Evolutionary conservation across 2,113 vertebrate species (phyloP).

Genomic region (Apaloderma vittatum): DNA sequence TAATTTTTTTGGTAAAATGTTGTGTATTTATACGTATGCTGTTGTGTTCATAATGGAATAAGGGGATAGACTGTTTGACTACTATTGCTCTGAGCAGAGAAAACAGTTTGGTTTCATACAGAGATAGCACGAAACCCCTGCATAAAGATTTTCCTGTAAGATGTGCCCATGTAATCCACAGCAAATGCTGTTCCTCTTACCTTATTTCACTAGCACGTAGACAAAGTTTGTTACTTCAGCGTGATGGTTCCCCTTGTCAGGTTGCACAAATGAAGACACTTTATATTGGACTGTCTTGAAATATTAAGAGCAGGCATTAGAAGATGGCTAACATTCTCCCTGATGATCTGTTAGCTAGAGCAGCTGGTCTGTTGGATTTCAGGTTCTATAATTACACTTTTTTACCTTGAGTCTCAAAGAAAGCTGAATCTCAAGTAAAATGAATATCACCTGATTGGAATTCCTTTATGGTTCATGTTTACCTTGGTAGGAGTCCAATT

Average conservation of each 20-base stretch:
- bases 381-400: conserved; percentile 50
- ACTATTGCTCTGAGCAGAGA: neutral
- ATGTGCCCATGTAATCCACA: neutral
- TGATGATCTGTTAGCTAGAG: conserved; percentile 17
- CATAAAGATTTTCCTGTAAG: neutral
- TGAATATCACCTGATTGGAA: conserved; percentile 66
- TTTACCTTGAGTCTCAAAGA: conserved; percentile 55
- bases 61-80: neutral
- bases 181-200: neutral
- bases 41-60: neutral
- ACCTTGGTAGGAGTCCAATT: conserved; percentile 72
- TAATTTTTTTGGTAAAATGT: neutral
- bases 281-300: neutral
- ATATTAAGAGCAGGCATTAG: neutral
- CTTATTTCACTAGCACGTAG: neutral
- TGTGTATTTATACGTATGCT: fast-evolving
- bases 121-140: neutral
- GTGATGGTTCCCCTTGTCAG: neutral
- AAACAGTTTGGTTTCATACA: neutral
- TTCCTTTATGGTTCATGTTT: conserved; percentile 75
- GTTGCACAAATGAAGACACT: neutral
- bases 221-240: neutral
- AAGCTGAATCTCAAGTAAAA: conserved; percentile 64
- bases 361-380: conserved; percentile 39
- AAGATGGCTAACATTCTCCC: neutral